phyloP scores from a whole-genome alignment of 1,140 invertebrate genomes.

The Periplaneta americana region DNA sequence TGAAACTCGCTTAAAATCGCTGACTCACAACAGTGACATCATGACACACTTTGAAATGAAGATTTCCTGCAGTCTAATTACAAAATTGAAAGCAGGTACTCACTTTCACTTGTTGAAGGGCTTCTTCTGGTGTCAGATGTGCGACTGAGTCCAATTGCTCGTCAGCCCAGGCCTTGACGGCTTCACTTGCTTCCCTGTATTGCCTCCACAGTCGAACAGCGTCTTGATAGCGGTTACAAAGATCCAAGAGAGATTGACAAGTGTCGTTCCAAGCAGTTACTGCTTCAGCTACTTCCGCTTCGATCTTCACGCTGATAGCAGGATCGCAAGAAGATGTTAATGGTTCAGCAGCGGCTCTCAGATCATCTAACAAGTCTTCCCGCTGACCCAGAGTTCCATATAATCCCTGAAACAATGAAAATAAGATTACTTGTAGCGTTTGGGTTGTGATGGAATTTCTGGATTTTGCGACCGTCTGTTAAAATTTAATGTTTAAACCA shows the following conservation, averaged over 20 bases:
- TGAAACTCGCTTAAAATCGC: too few relatives aligned
- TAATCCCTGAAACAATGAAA: conserved; percentile 44
- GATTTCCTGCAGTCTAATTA: too few relatives aligned
- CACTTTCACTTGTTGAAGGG: conserved; percentile 57
- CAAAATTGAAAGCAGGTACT: conserved; percentile 28
- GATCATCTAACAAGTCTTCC: conserved; percentile 62
- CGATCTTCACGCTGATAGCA: conserved; percentile 60
- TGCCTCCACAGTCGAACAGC: conserved; percentile 71
- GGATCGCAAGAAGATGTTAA: conserved; percentile 59
- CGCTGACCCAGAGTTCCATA: conserved; percentile 57
- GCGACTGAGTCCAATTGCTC: conserved; percentile 57
- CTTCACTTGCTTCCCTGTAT: conserved; percentile 68
- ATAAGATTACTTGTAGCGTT: not conserved
- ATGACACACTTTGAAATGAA: too few relatives aligned
- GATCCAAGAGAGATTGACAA: conserved; percentile 59
- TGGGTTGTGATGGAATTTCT: not conserved
- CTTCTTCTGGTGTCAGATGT: conserved; percentile 53
- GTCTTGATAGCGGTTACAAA: conserved; percentile 65
- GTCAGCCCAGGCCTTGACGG: conserved; percentile 64
- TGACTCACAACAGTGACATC: too few relatives aligned
- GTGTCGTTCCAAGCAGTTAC: conserved; percentile 71
- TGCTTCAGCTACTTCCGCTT: conserved; percentile 65
- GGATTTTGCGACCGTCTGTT: too few relatives aligned
- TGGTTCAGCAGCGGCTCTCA: conserved; percentile 59
- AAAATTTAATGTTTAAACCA: too few relatives aligned